Evolutionary conservation across 1,140 invertebrate species (phyloP), one percentile per base, ranked within the genome.

Genomic region (Lucilia cuprina): DNA sequence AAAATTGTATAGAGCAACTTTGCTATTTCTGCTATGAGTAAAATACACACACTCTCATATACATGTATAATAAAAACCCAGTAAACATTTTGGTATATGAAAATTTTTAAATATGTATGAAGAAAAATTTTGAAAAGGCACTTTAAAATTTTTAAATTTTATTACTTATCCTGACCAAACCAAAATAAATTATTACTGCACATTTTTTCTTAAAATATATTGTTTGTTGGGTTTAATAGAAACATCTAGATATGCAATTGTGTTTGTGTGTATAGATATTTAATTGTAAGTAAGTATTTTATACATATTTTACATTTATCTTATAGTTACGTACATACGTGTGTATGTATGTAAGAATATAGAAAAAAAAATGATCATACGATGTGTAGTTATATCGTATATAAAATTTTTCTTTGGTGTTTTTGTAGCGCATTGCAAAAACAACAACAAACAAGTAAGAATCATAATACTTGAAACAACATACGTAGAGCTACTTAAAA

Each of bases 1-100:
- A 89, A 89, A 89, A 89, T 88, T 89, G 88, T 89, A 89, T 87
- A 88, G 77, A 88, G 85, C 88, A 89, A 87, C 88, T 89, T 89
- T 89, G 88, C 88, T 89, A 89, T 89, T 89, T 89, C 47, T 80
- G 77, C 41, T 80, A 80, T 78, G 34, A 17, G 55, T 60, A 60
- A 14, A 7, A 60, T 60, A 17, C n/a, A n/a, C n/a, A 60, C 14
- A 60, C 14, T 7, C n/a, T 17, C 55, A 60, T 60, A 60, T 70
- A 70, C 21, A 19, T 70, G 25, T 70, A 9, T 55, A 17, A n/a
- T 55, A 2, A 8, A 41, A 8, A 41, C 41, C 41, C 41, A 41
- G 41, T 5, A 41, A 41, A 41, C 41, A 41, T 41, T n/a, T 41
- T 41, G 5, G 5, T 8, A 41, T 41, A 7, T 2, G 41, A 41